Evolutionary conservation across 2,888 invertebrate genomes (phyloP).

Genomic region (Plebejus argus): DNA sequence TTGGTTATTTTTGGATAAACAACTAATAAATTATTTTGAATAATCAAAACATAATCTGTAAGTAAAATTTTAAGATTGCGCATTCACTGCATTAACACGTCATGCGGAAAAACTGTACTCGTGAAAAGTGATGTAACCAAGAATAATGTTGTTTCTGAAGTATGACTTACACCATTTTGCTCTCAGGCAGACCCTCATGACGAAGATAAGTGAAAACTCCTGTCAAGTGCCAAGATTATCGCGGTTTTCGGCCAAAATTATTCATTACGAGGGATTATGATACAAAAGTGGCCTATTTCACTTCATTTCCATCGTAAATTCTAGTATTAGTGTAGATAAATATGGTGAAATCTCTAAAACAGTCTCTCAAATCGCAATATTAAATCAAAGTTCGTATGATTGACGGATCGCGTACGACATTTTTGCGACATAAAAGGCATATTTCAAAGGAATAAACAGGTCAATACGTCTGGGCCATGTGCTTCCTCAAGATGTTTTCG

Average conservation of each 20-base stretch:
- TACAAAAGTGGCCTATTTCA: neutral
- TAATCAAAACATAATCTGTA: neutral
- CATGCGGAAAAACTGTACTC: neutral
- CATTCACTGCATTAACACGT: neutral
- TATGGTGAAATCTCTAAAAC: neutral
- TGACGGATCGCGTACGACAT: too few species aligned
- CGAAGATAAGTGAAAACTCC: conserved; percentile 27
- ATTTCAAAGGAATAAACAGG: too few species aligned
- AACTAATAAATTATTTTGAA: neutral
- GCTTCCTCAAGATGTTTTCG: too few species aligned
- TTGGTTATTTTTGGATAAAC: neutral
- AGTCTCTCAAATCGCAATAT: too few species aligned
- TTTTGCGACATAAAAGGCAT: too few species aligned
- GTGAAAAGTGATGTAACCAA: conserved; percentile 6
- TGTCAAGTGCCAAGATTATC: conserved; percentile 15
- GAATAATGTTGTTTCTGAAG: conserved; percentile 25
- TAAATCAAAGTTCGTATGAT: too few species aligned
- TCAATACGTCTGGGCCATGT: too few species aligned
- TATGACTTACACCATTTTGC: conserved; percentile 24
- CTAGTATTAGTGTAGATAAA: neutral
- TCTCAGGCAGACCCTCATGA: neutral
- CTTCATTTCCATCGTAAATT: neutral
- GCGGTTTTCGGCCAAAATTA: neutral
- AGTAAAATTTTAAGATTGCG: neutral
- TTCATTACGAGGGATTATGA: neutral